These are phyloP conservation scores for Recurvirostra avosetta DNA, from an alignment of 2,113 vertebrate genomes.

Conservation along the genomic window DNA sequence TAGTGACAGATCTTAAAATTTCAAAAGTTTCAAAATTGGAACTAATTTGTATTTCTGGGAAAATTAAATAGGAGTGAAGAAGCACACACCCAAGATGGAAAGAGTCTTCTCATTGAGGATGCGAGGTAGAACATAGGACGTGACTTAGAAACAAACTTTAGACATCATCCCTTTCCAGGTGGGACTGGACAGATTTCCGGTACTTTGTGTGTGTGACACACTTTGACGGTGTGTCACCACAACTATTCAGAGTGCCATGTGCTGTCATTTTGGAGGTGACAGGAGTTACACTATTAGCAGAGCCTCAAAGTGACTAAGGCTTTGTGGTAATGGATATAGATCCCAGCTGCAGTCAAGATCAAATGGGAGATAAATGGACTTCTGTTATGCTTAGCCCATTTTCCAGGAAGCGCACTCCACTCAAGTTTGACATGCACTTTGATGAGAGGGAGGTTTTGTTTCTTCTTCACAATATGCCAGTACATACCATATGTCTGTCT, in stretches of 20 bases:
- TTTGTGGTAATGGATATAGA: slow-evolving; percentile 26
- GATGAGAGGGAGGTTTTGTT: slow-evolving; percentile 36
- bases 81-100: neutral
- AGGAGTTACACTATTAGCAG: neutral
- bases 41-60: neutral
- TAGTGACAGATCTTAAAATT: neutral
- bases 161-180: neutral
- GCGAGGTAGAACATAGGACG: neutral
- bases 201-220: neutral
- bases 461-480: slow-evolving; percentile 17
- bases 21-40: neutral
- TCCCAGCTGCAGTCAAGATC: slow-evolving; percentile 40
- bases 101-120: neutral
- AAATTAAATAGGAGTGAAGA: neutral
- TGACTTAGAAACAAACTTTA: neutral
- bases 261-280: neutral
- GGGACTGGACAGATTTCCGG: neutral
- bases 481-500: slow-evolving; percentile 37
- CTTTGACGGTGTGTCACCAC: neutral
- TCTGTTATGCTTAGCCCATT: slow-evolving; percentile 46
- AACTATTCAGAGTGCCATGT: neutral
- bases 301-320: neutral
- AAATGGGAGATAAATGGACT: slow-evolving; percentile 65
- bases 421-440: slow-evolving; percentile 27
- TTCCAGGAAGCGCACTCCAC: slow-evolving; percentile 26